A percentile compares a stretch with the other conserved stretches of the same genome.
Conservation (phyloP, 2,797 vertebrate species). For the Pangasius krempfi region DNA sequence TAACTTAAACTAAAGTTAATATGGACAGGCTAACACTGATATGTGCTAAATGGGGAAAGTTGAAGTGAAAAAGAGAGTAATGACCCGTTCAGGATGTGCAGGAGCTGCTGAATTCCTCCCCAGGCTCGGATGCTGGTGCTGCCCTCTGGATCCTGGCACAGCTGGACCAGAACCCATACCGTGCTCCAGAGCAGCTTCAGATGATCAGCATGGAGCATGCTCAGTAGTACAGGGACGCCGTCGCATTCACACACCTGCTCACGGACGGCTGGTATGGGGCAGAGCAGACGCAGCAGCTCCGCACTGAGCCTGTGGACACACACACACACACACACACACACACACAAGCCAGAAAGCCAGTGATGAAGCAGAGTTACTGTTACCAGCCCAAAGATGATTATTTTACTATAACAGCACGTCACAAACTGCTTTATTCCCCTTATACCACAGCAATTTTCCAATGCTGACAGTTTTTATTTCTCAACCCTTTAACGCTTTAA, state of each 20-base stretch:
- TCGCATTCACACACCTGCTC: constrained; percentile 84
- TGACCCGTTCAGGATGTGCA: constrained; percentile 83
- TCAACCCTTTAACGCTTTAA: background rate
- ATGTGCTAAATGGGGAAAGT: background rate
- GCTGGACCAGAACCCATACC: constrained; percentile 89
- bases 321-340: constrained; percentile 5
- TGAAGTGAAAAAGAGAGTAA: background rate
- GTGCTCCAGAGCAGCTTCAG: constrained; percentile 86
- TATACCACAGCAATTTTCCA: background rate
- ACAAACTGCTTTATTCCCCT: background rate
- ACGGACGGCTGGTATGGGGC: constrained; percentile 77
- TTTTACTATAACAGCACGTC: background rate
- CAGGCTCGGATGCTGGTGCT: constrained; percentile 84
- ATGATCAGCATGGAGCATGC: constrained; percentile 85
- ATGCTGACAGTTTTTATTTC: background rate
- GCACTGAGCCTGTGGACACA: constrained; percentile 77
- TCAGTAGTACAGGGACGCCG: constrained; percentile 85
- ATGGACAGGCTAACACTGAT: background rate
- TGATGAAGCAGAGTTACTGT: background rate
- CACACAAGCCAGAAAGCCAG: background rate
- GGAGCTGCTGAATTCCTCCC: constrained; percentile 89
- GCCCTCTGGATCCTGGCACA: constrained; percentile 86
- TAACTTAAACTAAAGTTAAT: background rate
- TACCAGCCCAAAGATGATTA: background rate
- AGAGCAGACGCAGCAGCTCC: constrained; percentile 85